These are phyloP conservation scores for Meghimatium bilineatum DNA, from an alignment of 2,888 invertebrate genomes.

Conservation along the genomic window DNA sequence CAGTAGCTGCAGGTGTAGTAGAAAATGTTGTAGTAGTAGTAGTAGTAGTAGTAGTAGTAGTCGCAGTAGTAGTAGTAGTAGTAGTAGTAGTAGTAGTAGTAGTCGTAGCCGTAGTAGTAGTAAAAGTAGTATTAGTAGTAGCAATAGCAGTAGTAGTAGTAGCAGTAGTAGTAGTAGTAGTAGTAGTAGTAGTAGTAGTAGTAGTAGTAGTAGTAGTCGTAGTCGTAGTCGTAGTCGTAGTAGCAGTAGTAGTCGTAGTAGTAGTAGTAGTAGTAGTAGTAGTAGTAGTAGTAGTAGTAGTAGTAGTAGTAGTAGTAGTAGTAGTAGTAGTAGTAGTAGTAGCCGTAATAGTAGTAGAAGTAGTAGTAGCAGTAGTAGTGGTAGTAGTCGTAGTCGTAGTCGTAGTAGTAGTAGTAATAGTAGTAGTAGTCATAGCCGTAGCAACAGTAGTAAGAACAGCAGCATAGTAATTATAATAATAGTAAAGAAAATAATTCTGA, in stretches of 20 bases:
- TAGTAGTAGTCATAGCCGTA: neutral
- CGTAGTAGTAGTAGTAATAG: too few species aligned
- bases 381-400: too few species aligned
- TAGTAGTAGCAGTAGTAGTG: too few species aligned
- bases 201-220: neutral
- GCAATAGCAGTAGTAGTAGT: neutral
- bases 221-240: neutral
- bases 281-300: neutral
- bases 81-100: neutral
- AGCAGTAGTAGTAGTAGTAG: neutral
- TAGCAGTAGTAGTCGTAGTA: neutral
- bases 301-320: too few species aligned
- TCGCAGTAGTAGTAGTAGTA: neutral
- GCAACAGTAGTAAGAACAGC: neutral
- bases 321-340: too few species aligned
- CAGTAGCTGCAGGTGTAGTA: too few species aligned
- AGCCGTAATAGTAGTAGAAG: too few species aligned
- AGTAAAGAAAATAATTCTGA: too few species aligned
- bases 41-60: conserved; percentile 4
- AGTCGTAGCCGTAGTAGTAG: neutral
- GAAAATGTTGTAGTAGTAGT: neutral
- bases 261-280: neutral
- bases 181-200: conserved; percentile 2
- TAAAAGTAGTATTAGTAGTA: neutral
- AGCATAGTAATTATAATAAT: too few species aligned